Percentiles rank a stretch among this genome's conserved stretches.
phyloP scores from a whole-genome alignment of 2,888 invertebrate species.

The Nebria salina region DNA sequence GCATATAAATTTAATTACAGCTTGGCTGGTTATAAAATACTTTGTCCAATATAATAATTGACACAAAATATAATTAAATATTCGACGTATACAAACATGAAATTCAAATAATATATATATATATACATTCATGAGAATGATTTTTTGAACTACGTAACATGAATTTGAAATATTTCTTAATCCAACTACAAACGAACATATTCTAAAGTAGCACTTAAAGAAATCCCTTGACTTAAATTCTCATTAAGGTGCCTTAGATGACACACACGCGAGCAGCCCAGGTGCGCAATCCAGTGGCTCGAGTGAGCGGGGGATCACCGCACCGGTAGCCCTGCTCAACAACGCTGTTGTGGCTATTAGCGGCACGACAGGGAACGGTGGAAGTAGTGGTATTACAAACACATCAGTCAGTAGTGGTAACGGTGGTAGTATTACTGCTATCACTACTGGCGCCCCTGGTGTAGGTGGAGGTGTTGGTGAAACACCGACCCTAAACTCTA shows the following conservation, averaged over 20 bases:
- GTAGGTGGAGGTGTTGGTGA: slow-evolving; percentile 49
- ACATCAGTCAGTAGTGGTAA: not conserved
- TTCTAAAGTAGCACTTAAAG: too few relatives aligned
- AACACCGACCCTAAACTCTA: slow-evolving; percentile 76
- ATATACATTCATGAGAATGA: too few relatives aligned
- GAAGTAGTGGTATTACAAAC: not conserved
- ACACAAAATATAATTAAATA: not conserved
- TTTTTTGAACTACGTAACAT: too few relatives aligned
- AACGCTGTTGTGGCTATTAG: slow-evolving; percentile 22
- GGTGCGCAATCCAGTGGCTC: slow-evolving; percentile 40
- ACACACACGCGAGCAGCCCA: slow-evolving; percentile 42
- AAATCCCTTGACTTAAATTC: not conserved
- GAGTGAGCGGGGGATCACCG: slow-evolving; percentile 31
- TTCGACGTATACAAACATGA: too few relatives aligned
- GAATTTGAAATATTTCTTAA: too few relatives aligned
- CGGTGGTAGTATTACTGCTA: not conserved
- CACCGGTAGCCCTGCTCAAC: not conserved
- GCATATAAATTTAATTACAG: not conserved
- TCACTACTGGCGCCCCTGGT: slow-evolving; percentile 42
- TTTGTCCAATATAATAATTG: not conserved
- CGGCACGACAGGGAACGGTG: slow-evolving; percentile 21
- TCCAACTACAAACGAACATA: too few relatives aligned
- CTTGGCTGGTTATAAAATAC: not conserved
- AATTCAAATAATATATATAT: too few relatives aligned
- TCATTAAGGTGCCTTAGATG: slow-evolving; percentile 48